Percentiles rank a stretch among this genome's conserved stretches.
Conservation (phyloP, 1,140 invertebrate genomes). For the Euura saliciscinereae region DNA sequence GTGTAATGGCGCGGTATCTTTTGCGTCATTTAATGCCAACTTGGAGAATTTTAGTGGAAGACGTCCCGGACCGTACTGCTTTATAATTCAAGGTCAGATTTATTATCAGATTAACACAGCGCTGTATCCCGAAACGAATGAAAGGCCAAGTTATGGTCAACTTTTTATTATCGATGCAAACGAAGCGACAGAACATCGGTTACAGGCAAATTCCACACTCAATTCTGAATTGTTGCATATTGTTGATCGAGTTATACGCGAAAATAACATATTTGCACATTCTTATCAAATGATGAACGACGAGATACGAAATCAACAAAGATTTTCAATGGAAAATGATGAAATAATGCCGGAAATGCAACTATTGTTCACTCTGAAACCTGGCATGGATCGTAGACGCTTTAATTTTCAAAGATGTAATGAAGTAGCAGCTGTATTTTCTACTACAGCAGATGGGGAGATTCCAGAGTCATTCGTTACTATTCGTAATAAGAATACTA, state of each 20-base stretch:
- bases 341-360: conserved; percentile 11
- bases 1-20: no score
- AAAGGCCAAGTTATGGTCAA: conserved; percentile 18
- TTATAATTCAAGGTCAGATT: conserved; percentile 15
- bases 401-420: conserved; percentile 14
- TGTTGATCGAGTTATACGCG: conserved; percentile 16
- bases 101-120: conserved; percentile 3
- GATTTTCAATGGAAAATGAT: conserved; percentile 6
- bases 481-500: not conserved
- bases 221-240: conserved; percentile 7
- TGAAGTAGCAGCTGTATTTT: conserved; percentile 14
- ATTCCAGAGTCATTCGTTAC: conserved; percentile 18
- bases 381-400: conserved; percentile 12
- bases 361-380: conserved; percentile 11
- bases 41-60: not conserved
- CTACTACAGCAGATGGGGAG: not conserved
- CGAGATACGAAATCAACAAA: conserved; percentile 5
- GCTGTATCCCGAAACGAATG: conserved; percentile 16
- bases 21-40: not conserved
- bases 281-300: conserved; percentile 20
- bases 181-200: conserved; percentile 15
- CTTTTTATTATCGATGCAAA: conserved; percentile 17
- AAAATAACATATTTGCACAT: conserved; percentile 14
- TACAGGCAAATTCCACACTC: not conserved
- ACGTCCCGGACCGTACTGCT: not conserved